phyloP scores from a whole-genome alignment of 1,140 invertebrate species.

The Pseudachorutes palmiensis region DNA sequence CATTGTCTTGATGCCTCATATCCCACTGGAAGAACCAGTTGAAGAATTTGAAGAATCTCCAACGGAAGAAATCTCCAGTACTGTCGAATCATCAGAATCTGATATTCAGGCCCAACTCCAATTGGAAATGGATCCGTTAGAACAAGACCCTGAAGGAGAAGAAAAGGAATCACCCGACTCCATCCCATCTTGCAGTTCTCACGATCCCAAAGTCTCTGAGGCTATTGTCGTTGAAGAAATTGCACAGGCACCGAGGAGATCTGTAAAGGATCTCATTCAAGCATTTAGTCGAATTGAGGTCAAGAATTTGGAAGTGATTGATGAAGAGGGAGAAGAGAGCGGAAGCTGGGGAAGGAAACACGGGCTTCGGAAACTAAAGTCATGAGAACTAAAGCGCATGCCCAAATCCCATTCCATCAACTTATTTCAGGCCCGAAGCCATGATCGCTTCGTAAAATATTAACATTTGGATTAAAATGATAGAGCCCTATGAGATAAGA shows the following conservation, averaged over 20 bases:
- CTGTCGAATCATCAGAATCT: too few relatives aligned
- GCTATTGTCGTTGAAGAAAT: background rate
- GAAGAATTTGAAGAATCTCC: background rate
- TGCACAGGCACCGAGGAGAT: background rate
- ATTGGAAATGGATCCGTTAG: too few relatives aligned
- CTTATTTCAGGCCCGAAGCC: background rate
- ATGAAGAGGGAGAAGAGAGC: conserved; percentile 4
- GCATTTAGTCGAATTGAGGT: background rate
- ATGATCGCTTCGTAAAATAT: background rate
- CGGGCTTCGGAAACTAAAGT: background rate
- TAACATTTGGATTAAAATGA: background rate
- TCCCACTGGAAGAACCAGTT: too few relatives aligned
- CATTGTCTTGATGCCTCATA: background rate
- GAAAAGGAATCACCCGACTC: background rate
- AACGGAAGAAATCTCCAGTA: background rate
- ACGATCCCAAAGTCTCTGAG: too few relatives aligned
- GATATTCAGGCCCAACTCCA: too few relatives aligned
- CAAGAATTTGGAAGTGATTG: conserved; percentile 3
- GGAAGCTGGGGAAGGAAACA: conserved; percentile 4
- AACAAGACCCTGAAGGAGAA: background rate
- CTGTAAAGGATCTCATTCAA: background rate
- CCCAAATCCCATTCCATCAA: background rate
- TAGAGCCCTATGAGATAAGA: too few relatives aligned
- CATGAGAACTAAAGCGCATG: background rate
- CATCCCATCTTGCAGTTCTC: too few relatives aligned